Percentiles rank a stretch among this genome's conserved stretches.
phyloP scores from a whole-genome alignment of 2,888 invertebrate species.

The Candidula unifasciata region DNA sequence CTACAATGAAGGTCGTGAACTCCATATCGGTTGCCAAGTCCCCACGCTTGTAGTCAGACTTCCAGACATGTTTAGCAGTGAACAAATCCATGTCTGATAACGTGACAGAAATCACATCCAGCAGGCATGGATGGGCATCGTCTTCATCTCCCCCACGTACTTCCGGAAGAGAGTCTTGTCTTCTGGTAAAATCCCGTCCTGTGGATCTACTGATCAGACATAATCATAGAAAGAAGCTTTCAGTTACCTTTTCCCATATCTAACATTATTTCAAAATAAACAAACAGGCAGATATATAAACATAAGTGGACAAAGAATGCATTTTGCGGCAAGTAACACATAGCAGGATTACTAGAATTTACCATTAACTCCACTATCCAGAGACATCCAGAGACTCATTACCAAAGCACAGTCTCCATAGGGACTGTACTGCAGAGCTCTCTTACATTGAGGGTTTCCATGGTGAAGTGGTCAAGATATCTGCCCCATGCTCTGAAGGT shows the following conservation, averaged over 20 bases:
- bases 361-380: too few species aligned
- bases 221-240: neutral
- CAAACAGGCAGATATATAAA: too few species aligned
- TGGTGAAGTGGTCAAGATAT: too few species aligned
- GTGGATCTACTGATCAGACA: neutral
- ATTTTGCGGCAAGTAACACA: too few species aligned
- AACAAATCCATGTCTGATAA: slow-evolving; percentile 88
- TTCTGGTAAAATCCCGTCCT: neutral
- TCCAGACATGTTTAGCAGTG: slow-evolving; percentile 80
- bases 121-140: slow-evolving; percentile 79
- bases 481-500: too few species aligned
- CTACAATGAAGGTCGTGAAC: slow-evolving; percentile 75
- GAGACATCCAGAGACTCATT: too few species aligned
- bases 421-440: too few species aligned
- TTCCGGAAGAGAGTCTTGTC: slow-evolving; percentile 37
- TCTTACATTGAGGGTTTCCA: too few species aligned
- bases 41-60: slow-evolving; percentile 59
- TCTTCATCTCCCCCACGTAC: slow-evolving; percentile 22
- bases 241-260: neutral
- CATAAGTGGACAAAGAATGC: too few species aligned
- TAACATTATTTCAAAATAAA: neutral
- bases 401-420: too few species aligned
- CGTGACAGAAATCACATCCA: slow-evolving; percentile 87
- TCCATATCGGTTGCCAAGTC: slow-evolving; percentile 66
- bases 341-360: too few species aligned